phyloP scores from a whole-genome alignment of 2,888 invertebrate genomes.

The Sussaba pulchella region DNA sequence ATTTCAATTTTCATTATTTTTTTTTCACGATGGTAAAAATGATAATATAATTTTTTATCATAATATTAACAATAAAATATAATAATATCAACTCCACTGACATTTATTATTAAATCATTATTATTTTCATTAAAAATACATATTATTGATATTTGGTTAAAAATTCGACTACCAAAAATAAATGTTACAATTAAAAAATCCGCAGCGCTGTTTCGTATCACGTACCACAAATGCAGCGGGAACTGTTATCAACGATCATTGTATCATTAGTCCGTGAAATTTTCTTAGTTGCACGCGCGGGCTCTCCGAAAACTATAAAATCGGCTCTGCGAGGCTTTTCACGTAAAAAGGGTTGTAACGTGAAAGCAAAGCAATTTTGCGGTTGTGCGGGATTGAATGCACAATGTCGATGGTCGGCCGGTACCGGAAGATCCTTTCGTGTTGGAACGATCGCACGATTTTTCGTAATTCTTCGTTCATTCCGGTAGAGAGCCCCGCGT shows the following conservation, averaged over 20 bases:
- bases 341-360: constrained; percentile 15
- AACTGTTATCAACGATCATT: constrained; percentile 21
- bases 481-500: constrained; percentile 26
- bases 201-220: too few relatives aligned
- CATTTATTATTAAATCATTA: too few relatives aligned
- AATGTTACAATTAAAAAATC: too few relatives aligned
- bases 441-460: constrained; percentile 49
- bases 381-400: constrained; percentile 28
- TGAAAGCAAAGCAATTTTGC: constrained; percentile 11
- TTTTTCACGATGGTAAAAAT: too few relatives aligned
- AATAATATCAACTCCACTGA: too few relatives aligned
- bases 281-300: constrained; percentile 15
- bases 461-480: constrained; percentile 67
- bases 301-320: not conserved
- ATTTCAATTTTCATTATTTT: too few relatives aligned
- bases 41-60: too few relatives aligned
- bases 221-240: not conserved
- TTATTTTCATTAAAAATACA: too few relatives aligned
- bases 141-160: too few relatives aligned
- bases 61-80: too few relatives aligned
- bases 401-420: not conserved
- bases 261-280: constrained; percentile 14
- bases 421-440: constrained; percentile 53
- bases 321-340: constrained; percentile 13
- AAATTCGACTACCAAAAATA: too few relatives aligned